These are phyloP conservation scores for Lophura nycthemera DNA, from an alignment of 2,113 vertebrate species.

Conservation along the genomic window DNA sequence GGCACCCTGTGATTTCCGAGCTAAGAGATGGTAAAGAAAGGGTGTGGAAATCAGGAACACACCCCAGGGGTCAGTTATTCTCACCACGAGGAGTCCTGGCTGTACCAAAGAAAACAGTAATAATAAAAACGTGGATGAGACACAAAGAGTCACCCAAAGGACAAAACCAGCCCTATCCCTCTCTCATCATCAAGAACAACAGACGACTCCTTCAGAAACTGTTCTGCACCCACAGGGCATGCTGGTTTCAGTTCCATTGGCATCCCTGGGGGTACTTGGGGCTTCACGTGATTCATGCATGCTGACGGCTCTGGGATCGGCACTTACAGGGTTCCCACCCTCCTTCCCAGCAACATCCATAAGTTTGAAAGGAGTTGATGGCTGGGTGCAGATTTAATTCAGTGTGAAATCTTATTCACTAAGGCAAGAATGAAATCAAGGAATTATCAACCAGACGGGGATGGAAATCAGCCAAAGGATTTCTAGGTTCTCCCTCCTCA, in stretches of 20 bases:
- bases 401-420: not conserved
- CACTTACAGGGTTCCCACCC: not conserved
- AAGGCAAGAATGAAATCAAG: not conserved
- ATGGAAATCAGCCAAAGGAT: not conserved
- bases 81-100: not conserved
- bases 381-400: not conserved
- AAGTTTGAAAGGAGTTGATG: not conserved
- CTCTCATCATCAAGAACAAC: not conserved
- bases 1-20: conserved; percentile 28
- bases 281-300: not conserved
- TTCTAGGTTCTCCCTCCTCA: not conserved
- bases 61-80: not conserved
- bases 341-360: not conserved
- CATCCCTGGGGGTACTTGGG: not conserved
- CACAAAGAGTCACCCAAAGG: not conserved
- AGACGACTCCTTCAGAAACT: not conserved
- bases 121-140: not conserved
- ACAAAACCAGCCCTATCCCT: not conserved
- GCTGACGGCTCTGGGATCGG: not conserved
- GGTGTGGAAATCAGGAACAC: not conserved
- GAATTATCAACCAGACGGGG: not conserved
- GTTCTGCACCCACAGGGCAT: not conserved
- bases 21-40: conserved; percentile 2
- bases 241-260: not conserved
- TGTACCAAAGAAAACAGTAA: not conserved